Evolutionary conservation across 2,888 invertebrate species (phyloP), one percentile per base, ranked within the genome.

Genomic region (Lithophane semibrunnea): DNA sequence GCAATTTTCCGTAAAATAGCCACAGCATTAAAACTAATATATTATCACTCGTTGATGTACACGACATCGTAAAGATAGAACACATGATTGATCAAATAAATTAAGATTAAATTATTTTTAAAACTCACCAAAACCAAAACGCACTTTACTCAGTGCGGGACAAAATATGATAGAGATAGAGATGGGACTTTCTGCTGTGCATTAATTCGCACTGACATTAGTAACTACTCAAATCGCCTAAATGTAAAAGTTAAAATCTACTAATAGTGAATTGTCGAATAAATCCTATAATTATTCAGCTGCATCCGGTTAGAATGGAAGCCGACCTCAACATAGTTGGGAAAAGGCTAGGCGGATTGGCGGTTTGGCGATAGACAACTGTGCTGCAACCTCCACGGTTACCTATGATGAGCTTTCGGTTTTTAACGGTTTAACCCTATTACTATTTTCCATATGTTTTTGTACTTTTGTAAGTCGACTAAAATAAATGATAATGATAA

Each of bases 71-170:
- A 21, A 61, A 63, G 52, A 65, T 66, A 68, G 18, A 77, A 73
- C 44, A 16, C 74, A 88, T 82, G 94, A 95, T 94, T 90, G 44
- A 9, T 47, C 0, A 54, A 82, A 91, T 90, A 87, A 86, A 80
- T 65, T 24, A 2, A 3, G 93, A 94, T 94, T 89, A 72, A 42
- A 80, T 72, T 68, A 74, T 63, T 71, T 24, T 42, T 61, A 42
- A 71, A 80, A 93, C 95, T 94, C 82, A 96, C 96, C 96, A 93
- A 94, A 89, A 92, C 90, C 87, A 92, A 92, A 73, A 93, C 94
- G 93, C 96, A 95, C 96, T 87, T 83, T 81, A 54, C 80, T 87
- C 86, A 86, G 95, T 94, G 94, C 94, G 94, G 94, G 94, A 96
- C 95, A 88, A 89, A 73, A 92, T 92, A 92, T 93, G 92, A 92